These are phyloP conservation scores for Mionectes macconnelli DNA, from an alignment of 2,113 vertebrate species.

Conservation along the genomic window DNA sequence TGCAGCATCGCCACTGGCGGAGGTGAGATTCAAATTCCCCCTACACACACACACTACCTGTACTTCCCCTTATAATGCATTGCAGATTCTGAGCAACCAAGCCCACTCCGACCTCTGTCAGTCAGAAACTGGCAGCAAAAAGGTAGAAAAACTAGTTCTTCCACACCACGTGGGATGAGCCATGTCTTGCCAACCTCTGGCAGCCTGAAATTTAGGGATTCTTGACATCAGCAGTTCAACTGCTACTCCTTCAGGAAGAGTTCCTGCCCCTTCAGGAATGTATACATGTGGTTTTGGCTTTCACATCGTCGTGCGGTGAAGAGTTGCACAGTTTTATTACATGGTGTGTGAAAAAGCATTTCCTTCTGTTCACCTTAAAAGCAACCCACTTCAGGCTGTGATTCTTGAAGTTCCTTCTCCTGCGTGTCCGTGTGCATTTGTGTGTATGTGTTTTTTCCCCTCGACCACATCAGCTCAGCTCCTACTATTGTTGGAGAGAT, in stretches of 20 bases:
- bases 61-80: neutral
- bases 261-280: neutral
- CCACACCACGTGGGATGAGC: neutral
- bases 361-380: neutral
- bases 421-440: neutral
- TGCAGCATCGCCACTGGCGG: rapidly evolving
- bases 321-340: neutral
- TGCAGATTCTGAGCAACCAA: neutral
- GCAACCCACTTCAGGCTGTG: neutral
- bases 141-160: neutral
- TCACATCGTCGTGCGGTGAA: neutral
- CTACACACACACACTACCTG: neutral
- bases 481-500: neutral
- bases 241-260: neutral
- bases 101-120: neutral
- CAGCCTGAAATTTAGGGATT: neutral
- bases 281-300: neutral
- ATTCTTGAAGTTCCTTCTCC: neutral
- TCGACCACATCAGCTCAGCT: neutral
- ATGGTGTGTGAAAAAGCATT: neutral
- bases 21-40: neutral
- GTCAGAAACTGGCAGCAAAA: neutral
- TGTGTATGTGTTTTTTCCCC: neutral
- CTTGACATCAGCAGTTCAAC: neutral
- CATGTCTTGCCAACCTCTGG: neutral